Conservation (phyloP, 2,888 invertebrate species). For the Macaria liturata region DNA sequence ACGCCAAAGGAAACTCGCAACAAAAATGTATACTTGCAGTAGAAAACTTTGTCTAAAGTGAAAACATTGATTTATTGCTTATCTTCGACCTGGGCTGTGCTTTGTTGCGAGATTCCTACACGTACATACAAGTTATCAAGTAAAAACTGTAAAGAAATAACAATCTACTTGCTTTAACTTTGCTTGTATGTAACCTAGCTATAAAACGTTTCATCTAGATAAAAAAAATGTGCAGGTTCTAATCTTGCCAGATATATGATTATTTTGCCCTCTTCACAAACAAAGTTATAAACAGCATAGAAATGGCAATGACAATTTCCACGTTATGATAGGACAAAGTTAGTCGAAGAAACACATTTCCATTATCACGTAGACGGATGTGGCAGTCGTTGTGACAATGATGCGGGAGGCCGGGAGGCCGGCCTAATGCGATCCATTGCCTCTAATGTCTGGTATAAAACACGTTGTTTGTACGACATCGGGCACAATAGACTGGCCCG, state of each 20-base stretch:
- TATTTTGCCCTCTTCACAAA: too few species aligned
- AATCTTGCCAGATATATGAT: too few species aligned
- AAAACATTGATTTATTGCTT: constrained; percentile 50
- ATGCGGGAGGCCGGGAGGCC: constrained; percentile 65
- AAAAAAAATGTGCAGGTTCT: too few species aligned
- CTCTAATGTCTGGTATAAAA: constrained; percentile 73
- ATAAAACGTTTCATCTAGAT: too few species aligned
- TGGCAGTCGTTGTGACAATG: constrained; percentile 43
- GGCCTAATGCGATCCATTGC: constrained; percentile 66
- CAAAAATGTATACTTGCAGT: constrained; percentile 44
- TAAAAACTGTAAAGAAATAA: too few species aligned
- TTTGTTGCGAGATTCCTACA: constrained; percentile 25
- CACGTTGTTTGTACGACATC: constrained; percentile 71
- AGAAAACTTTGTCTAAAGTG: constrained; percentile 44
- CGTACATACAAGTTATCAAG: too few species aligned
- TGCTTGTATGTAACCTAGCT: too few species aligned
- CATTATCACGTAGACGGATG: constrained; percentile 1
- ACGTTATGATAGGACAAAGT: too few species aligned
- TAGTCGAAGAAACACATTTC: too few species aligned
- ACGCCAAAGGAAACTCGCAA: constrained; percentile 35
- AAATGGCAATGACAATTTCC: too few species aligned
- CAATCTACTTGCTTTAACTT: too few species aligned
- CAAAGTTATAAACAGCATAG: too few species aligned
- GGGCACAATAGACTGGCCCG: constrained; percentile 61
- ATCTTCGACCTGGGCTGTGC: constrained; percentile 31